Base-by-base conservation (phyloP, 2,797 vertebrate species). In the Otus scops region DNA sequence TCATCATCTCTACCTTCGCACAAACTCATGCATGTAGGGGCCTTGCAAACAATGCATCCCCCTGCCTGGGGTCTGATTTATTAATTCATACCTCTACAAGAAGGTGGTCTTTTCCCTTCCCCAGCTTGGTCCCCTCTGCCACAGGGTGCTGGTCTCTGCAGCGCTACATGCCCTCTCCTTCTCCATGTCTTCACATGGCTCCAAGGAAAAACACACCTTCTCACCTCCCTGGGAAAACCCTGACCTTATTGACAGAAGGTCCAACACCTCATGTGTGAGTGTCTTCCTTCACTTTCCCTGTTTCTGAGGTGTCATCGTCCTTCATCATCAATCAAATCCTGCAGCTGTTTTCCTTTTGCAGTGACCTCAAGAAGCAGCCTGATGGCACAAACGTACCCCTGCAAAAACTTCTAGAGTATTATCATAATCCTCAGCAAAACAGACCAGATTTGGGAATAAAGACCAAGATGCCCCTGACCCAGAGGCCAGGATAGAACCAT, bases 101-200 rank as follows among this genome's bases (percentile, higher is more conserved):
- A 28, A 68, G 7, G 14, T 34, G 28, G 4, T 59, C 12, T 5
- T 89, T 73, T 41, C 34, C 22, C 32, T 3, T 64, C 17, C n/a
- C 24, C 1, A 4, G 19, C 27, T 83, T 0, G 0, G 8, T 64
- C 34, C n/a, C 15, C 11, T 61, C 57, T 54, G 34, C 48, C 74
- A 84, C 17, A 48, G 24, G 8, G 3, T 50, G 32, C 56, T 69
- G 56, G 21, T 64, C 36, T 74, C 21, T 38, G 7, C 20, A 76
- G 51, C 2, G 6, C 41, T 38, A 19, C 2, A 0, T 43, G 24
- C 20, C 36, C 8, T 76, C 36, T 91, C 39, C 36, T 85, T 56
- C 51, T 74, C 24, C 30, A 8, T 27, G 9, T 38, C 27, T 53
- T 80, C 50, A 34, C 6, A 1, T 8, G 34, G 30, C 21, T 54